Evolutionary conservation across 2,113 vertebrate species (phyloP), one percentile per base, ranked within the genome.

Genomic region (Microtus richardsoni): DNA sequence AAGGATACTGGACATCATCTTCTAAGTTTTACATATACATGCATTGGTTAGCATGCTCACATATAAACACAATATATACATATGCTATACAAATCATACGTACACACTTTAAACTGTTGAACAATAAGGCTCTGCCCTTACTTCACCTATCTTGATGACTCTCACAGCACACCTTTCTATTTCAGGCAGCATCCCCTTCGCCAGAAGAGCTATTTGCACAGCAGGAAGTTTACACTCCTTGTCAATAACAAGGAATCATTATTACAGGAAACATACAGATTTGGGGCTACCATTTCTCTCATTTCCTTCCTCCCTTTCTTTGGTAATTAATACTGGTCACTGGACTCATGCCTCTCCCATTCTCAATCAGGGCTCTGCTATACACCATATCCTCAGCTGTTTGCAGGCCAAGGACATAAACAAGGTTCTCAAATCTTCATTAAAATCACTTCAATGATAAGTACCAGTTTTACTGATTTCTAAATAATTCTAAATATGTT

Each of bases 361-460:
- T 47, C 30, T 66, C 47, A 62, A 3, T 86, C 73, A 54, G 62
- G 30, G 24, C 9, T 94, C 33, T 49, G 24, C 2, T 0, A n/a
- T 1, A 8, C 41, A 8, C 26, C 78, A 21, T 47, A 39, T 79
- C 1, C 41, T 66, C 28, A 22, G 26, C 22, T 68, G 62, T 36
- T 44, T 68, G 62, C 41, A 30, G 22, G 17, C 33, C 17, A 17
- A 68, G 54, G 36, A 88, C 36, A 96, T 22, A 74, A 47, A 39
- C n/a, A 91, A 54, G 36, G 82, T 52, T 79, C 22, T 83, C 60
- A 79, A 64, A 74, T 85, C 75, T 83, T 62, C 8, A 84, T 39
- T 84, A 82, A 90, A 92, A 83, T 77, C 36, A 88, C 39, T 73
- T 91, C 24, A 90, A 58, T 84, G 19, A 77, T 77, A 96, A 92